Evolutionary conservation across 1,140 invertebrate genomes (phyloP), one percentile per base, ranked within the genome.

Genomic region (Proales similis): DNA sequence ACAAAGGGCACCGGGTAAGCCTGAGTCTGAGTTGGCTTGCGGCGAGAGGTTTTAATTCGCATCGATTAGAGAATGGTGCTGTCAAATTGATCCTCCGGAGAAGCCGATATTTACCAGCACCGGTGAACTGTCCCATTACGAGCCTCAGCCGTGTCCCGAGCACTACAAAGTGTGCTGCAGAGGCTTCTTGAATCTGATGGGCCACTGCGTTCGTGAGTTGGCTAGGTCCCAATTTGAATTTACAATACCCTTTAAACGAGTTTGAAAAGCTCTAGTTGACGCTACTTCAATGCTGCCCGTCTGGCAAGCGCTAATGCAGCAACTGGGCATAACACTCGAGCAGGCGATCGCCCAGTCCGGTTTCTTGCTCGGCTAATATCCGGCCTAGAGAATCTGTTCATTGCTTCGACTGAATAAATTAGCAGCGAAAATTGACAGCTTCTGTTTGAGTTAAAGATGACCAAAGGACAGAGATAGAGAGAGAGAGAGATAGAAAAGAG

Each of bases 151-250:
- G 17, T 61, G 57, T 32, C 57, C 57, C 9, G 27, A 46, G 36
- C 27, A 45, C 32, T 45, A 61, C 39, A 61, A 45, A 26, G 36
- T 33, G 4, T 61, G 57, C 14, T 61, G 57, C 19, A 61, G 47
- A 32, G 57, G 57, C 1, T 61, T 30, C 26, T 46, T 61, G 24
- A 61, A 33, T 36, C 45, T 61, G 7, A 20, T 30, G 26, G 57
- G 57, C 12, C 39, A 61, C n/a, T 61, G 57, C 19, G 27, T 61
- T 20, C n/a, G 51, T 57, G 45, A 46, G 43, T 19, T 3, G 3
- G 11, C 24, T 17, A 24, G 24, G 12, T 53, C 42, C 42, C 42
- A 20, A 12, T 51, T 30, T 17, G 4, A n/a, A 20, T 2, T 0
- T 24, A 48, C 33, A 48, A 48, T 6, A 49, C 20, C 12, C 27